Base-by-base conservation (phyloP, 2,113 vertebrate species). In the Rutilus rutilus region DNA sequence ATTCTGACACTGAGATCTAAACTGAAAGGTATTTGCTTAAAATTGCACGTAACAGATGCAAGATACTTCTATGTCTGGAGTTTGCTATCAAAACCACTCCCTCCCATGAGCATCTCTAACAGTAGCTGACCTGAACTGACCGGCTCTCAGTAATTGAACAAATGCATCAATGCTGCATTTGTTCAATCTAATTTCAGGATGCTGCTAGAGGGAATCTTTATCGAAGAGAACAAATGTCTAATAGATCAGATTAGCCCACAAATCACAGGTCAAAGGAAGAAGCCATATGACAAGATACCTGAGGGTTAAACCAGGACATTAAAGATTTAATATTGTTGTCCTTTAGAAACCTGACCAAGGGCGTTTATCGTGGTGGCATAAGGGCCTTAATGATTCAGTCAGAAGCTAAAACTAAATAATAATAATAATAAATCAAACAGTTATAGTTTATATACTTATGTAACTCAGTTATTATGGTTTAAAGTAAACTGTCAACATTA, bases 141-240 rank as follows among this genome's bases (percentile, higher is more conserved):
- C 2, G 2, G 9, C 14, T 69, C 4, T 27, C 47, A 15, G 33
- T 80, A 80, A 60, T 67, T 82, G 52, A 65, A 42, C 50, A 39
- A 39, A 85, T 79, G 11, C 84, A 60, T 80, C 27, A 84, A 52
- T 39, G 50, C 11, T 8, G 36, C 50, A 47, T 87, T 77, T 57
- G 64, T 64, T 57, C 36, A 74, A 83, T 87, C 75, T 83, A 73
- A 84, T 74, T 71, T 84, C 82, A 80, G 54, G 27, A 74, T 60
- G 65, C 65, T 83, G 60, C 50, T 33, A 60, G 52, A 60, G 21
- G 64, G 42, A 65, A 52, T 78, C 5, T 45, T 23, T 79, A 73
- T 71, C 21, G 60, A 73, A 67, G 42, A 86, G 27, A 79, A 65
- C 82, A 78, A 83, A 84, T 60, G 47, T 83, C 62, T 42, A 81